Conservation (phyloP, 2,888 invertebrate genomes). For the Pristionchus fissidentatus region DNA sequence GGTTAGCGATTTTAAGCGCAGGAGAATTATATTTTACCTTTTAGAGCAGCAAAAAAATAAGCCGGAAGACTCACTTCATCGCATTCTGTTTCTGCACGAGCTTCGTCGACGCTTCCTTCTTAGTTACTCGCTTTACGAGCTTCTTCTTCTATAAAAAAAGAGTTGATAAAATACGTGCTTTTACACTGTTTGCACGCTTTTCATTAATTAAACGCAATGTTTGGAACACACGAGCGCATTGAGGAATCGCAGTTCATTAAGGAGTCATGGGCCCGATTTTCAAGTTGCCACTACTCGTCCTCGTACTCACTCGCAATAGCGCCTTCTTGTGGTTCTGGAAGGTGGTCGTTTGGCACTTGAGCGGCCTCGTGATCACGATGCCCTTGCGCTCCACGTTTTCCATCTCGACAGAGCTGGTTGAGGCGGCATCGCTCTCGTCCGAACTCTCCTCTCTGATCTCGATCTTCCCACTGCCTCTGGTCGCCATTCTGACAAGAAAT, state of each 20-base stretch:
- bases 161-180: no score
- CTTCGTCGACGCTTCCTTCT: conserved; percentile 25
- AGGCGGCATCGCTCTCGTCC: background rate
- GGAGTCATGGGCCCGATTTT: background rate
- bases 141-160: background rate
- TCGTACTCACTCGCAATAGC: background rate
- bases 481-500: conserved; percentile 24
- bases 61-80: background rate
- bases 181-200: no score
- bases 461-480: conserved; percentile 34
- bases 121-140: conserved; percentile 5
- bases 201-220: background rate
- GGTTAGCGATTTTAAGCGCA: no score
- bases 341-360: conserved; percentile 27
- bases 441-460: conserved; percentile 33
- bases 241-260: background rate
- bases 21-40: no score
- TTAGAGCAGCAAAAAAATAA: background rate
- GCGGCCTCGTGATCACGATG: conserved; percentile 10
- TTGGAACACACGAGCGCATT: background rate
- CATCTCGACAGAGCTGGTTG: background rate
- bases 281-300: background rate
- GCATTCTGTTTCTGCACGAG: conserved; percentile 32
- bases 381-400: background rate
- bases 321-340: conserved; percentile 33